Percentiles rank a stretch among this genome's conserved stretches.
Evolutionary conservation across 2,113 vertebrate genomes (phyloP).

Genomic region (Silurus asotus): DNA sequence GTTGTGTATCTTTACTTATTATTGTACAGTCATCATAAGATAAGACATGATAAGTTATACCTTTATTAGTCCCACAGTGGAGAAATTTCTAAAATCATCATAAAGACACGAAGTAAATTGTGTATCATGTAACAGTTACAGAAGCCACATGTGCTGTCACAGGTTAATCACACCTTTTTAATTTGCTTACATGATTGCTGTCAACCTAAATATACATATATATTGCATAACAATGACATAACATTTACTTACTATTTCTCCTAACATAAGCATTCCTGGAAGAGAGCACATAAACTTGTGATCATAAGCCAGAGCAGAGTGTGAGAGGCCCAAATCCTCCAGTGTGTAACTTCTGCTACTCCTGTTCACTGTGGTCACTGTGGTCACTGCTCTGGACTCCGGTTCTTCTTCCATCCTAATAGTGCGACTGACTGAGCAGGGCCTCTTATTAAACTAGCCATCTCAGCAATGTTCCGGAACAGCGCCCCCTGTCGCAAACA

Average conservation of each 20-base stretch:
- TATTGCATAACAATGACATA: background rate
- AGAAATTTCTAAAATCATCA: background rate
- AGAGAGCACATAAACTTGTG: slow-evolving; percentile 61
- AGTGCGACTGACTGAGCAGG: slow-evolving; percentile 10
- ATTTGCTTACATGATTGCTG: background rate
- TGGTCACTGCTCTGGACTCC: slow-evolving; percentile 36
- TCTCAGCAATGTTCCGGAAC: background rate
- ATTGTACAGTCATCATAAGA: background rate
- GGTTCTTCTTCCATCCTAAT: slow-evolving; percentile 54
- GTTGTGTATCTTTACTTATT: background rate
- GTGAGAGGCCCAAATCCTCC: slow-evolving; percentile 38
- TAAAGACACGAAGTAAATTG: background rate
- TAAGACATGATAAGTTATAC: too few relatives aligned
- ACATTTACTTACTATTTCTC: slow-evolving; percentile 69
- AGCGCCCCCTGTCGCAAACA: slow-evolving; percentile 15
- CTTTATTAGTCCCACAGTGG: too few relatives aligned
- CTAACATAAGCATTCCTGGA: slow-evolving; percentile 61
- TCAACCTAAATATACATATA: background rate
- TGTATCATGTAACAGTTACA: background rate
- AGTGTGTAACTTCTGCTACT: slow-evolving; percentile 12
- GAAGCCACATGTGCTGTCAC: background rate
- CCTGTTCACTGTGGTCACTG: background rate
- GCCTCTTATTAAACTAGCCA: slow-evolving; percentile 1
- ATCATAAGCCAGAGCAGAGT: slow-evolving; percentile 67
- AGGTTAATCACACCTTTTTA: background rate